Evolutionary conservation across 2,888 invertebrate genomes (phyloP).

Genomic region (Ophion costatus): DNA sequence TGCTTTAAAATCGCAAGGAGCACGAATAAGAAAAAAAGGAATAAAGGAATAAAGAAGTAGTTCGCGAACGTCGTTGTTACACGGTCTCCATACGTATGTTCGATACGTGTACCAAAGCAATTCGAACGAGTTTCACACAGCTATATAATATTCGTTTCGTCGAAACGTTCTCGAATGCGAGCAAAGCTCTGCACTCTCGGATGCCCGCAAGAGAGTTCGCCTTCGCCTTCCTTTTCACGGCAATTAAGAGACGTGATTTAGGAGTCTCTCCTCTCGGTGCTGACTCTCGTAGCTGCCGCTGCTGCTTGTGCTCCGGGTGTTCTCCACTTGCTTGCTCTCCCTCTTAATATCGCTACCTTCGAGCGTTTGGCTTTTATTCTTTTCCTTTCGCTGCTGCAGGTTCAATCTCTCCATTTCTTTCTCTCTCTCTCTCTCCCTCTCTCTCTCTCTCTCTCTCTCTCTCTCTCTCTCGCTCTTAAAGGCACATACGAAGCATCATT

Average conservation of each 20-base stretch:
- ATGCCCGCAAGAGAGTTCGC: slow-evolving; percentile 29
- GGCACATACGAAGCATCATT: slow-evolving; percentile 49
- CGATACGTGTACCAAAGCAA: slow-evolving; percentile 25
- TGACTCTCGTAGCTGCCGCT: slow-evolving; percentile 51
- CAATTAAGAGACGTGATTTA: slow-evolving; percentile 76
- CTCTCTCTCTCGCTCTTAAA: background rate
- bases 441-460: slow-evolving; percentile 17
- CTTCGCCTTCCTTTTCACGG: slow-evolving; percentile 64
- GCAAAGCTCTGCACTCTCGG: slow-evolving; percentile 45
- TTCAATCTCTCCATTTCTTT: slow-evolving; percentile 41
- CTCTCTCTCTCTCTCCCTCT: slow-evolving; percentile 13
- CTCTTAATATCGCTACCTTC: slow-evolving; percentile 53
- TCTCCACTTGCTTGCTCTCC: slow-evolving; percentile 46
- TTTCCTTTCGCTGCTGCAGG: slow-evolving; percentile 54
- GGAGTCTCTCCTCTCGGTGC: slow-evolving; percentile 65
- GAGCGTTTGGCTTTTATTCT: slow-evolving; percentile 51
- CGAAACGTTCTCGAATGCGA: slow-evolving; percentile 46
- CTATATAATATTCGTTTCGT: slow-evolving; percentile 59
- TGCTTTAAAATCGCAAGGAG: slow-evolving; percentile 52
- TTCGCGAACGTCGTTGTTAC: slow-evolving; percentile 18
- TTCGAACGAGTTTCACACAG: slow-evolving; percentile 59
- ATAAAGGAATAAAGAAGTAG: background rate
- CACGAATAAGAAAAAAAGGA: slow-evolving; percentile 6
- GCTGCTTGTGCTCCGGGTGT: slow-evolving; percentile 52
- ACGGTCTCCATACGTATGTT: slow-evolving; percentile 4